A percentile compares a stretch with the other conserved stretches of the same genome.
Evolutionary conservation across 2,113 vertebrate species (phyloP).

Genomic region (Suncus etruscus): DNA sequence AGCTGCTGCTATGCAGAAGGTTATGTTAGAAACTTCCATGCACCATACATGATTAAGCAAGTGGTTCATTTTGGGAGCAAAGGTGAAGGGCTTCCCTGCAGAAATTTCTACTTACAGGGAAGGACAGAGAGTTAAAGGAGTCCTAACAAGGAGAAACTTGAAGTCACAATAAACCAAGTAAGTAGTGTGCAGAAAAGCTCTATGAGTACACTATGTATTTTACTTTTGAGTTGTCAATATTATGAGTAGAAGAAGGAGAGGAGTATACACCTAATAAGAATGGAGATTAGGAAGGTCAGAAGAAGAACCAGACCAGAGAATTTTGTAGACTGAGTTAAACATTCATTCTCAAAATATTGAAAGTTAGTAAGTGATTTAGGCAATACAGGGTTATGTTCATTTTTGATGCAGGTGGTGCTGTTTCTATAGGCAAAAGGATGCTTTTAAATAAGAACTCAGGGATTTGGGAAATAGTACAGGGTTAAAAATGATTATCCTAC

Average conservation of each 20-base stretch:
- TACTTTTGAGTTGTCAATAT: not conserved
- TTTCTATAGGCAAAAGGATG: not conserved
- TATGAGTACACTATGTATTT: not conserved
- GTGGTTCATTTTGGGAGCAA: not conserved
- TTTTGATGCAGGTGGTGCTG: not conserved
- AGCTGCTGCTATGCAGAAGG: not conserved
- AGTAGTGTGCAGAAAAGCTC: not conserved
- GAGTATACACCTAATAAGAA: not conserved
- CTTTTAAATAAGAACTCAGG: not conserved
- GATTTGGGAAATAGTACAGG: too few relatives aligned
- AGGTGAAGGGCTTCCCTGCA: not conserved
- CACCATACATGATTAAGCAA: accelerated
- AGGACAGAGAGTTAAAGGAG: not conserved
- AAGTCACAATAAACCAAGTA: not conserved
- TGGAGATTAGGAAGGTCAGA: not conserved
- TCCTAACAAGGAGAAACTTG: not conserved
- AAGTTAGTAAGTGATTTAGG: conserved; percentile 1
- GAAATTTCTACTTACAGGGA: not conserved
- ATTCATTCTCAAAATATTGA: not conserved
- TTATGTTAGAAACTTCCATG: not conserved
- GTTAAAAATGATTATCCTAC: too few relatives aligned
- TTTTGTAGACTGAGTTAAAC: not conserved
- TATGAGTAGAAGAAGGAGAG: not conserved
- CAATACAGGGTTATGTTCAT: not conserved
- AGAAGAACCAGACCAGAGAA: not conserved